Percentiles rank a stretch among this genome's conserved stretches.
phyloP scores from a whole-genome alignment of 2,888 invertebrate genomes.

The Cryptus viduatorius region DNA sequence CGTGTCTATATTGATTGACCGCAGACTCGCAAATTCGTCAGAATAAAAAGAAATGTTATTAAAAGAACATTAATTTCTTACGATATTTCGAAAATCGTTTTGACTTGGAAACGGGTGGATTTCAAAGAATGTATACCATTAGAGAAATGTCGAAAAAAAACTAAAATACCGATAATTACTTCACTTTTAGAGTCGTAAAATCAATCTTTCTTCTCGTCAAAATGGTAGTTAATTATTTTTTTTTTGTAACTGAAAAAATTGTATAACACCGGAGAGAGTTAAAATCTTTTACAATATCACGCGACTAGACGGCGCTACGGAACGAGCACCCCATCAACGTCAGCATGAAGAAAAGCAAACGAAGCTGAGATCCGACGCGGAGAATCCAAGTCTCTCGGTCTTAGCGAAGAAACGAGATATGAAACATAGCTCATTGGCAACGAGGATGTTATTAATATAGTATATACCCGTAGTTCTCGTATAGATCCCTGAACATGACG shows the following conservation, averaged over 20 bases:
- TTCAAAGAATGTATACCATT: too few species aligned
- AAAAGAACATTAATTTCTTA: too few species aligned
- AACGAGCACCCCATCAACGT: conserved; percentile 27
- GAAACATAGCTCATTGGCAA: conserved; percentile 57
- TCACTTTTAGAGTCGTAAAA: too few species aligned
- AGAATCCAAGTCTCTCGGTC: conserved; percentile 35
- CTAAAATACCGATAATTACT: too few species aligned
- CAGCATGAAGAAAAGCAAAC: conserved; percentile 37
- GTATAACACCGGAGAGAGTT: neutral
- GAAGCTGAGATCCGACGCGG: conserved; percentile 41
- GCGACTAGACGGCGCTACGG: conserved; percentile 45
- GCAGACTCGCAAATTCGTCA: too few species aligned
- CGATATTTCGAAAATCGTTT: too few species aligned
- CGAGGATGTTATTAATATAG: conserved; percentile 57
- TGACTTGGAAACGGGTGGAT: too few species aligned
- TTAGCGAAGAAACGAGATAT: conserved; percentile 10
- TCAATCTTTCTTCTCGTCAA: too few species aligned
- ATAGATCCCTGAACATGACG: conserved; percentile 55
- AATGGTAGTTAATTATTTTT: too few species aligned
- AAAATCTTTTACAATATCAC: conserved; percentile 32
- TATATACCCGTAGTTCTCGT: conserved; percentile 20
- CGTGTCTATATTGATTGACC: too few species aligned
- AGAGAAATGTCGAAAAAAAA: too few species aligned
- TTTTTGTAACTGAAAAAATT: neutral
- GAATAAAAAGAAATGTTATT: too few species aligned